Evolutionary conservation across 2,888 invertebrate genomes (phyloP).

Genomic region (Drosophila mimica): DNA sequence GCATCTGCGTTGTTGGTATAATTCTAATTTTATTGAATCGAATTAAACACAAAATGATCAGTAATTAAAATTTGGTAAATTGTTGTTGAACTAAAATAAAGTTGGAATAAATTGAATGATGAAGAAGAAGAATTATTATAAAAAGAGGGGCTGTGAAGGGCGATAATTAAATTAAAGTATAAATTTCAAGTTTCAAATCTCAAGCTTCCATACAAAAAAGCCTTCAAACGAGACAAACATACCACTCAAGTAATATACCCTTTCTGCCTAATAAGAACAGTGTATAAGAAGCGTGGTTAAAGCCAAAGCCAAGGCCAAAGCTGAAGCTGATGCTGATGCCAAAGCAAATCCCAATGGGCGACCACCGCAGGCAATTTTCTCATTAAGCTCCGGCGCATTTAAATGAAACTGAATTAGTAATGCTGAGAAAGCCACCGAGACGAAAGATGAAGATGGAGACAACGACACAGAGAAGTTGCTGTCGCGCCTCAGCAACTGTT

Average conservation of each 20-base stretch:
- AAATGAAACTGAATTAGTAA: conserved; percentile 81
- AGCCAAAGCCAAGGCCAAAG: background rate
- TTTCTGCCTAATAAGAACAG: background rate
- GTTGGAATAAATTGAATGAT: no score
- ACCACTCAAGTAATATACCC: background rate
- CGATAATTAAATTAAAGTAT: background rate
- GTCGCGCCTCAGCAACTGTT: conserved; percentile 46
- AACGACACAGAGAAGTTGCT: background rate
- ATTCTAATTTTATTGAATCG: no score
- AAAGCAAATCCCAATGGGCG: conserved; percentile 48
- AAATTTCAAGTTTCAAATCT: background rate
- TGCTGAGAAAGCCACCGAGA: conserved; percentile 57
- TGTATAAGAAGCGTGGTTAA: background rate
- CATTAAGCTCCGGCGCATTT: conserved; percentile 76
- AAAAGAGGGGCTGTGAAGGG: background rate
- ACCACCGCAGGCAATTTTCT: conserved; percentile 79
- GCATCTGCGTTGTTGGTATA: no score
- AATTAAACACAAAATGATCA: no score
- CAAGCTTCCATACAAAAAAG: background rate
- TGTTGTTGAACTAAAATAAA: no score
- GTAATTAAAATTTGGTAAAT: no score
- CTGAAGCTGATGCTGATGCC: background rate
- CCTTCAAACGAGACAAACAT: background rate
- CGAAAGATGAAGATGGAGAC: conserved; percentile 5
- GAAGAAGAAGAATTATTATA: background rate